Evolutionary conservation across 30 jellyfish, hydroid and myxozoan species (phyloP), one percentile per base, ranked within the genome.

Genomic region (Hydractinia symbiolongicarpus): DNA sequence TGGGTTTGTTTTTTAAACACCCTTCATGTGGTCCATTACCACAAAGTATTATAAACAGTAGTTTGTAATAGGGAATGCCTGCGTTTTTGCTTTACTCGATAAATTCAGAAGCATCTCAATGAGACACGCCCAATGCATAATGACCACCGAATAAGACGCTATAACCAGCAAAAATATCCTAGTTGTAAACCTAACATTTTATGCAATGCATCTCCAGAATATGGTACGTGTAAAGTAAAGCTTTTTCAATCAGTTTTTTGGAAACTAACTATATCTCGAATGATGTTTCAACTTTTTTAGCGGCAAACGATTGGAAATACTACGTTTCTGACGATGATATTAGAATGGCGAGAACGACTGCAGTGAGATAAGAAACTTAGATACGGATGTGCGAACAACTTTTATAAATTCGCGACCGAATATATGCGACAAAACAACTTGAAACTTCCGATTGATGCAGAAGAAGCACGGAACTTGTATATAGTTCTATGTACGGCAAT

Each of bases 1-100:
- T 30, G 44, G 1, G 44, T 30, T 30, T 30, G 44, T 30, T 30
- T 30, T 30, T 30, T 30, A 30, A 30, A 30, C 44, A 30, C 44
- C 44, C 44, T 30, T 1, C 44, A 30, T 30, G 44, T 30, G 44
- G 44, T 30, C 44, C 44, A 30, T 30, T 30, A 30, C 44, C 44
- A 30, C 44, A 30, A 30, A 30, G 44, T 30, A 2, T 30, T 30
- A 30, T 30, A 30, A 30, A 30, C 44, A 30, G 44, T 2, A 30
- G 44, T 30, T 1, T 30, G 44, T 30, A 30, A 58, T 58, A 11
- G 69, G 69, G 69, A 58, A 58, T 58, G 69, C 19, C 19, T 58
- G 19, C 69, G 69, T 11, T 58, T 58, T 58, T 58, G 69, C 69
- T 58, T 58, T 58, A 58, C 69, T 58, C 69, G 69, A 11, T 13